phyloP scores from a whole-genome alignment of 2,888 invertebrate genomes.

The Mesorhabditis spiculigera region DNA sequence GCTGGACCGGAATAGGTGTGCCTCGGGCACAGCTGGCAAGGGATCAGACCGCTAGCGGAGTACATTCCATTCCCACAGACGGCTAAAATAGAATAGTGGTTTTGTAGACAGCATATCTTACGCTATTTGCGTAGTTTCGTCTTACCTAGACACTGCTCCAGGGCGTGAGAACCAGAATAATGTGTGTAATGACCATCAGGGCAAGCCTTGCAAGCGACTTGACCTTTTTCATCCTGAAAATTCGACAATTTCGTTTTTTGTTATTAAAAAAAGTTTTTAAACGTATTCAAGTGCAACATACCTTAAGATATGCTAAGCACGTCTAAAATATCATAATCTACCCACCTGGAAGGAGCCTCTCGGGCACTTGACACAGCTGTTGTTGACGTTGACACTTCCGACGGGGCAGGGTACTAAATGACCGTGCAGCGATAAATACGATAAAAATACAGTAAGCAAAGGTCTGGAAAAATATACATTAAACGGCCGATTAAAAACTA shows the following conservation, averaged over 20 bases:
- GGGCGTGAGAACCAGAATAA: conserved; percentile 75
- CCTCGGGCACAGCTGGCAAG: conserved; percentile 87
- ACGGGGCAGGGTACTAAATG: conserved; percentile 85
- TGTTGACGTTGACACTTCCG: conserved; percentile 87
- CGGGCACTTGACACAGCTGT: conserved; percentile 80
- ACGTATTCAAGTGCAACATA: neutral
- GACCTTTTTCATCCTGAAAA: conserved; percentile 59
- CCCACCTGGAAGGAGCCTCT: conserved; percentile 76
- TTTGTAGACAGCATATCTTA: neutral
- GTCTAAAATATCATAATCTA: conserved; percentile 67
- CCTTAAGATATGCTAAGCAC: conserved; percentile 45
- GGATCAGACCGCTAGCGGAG: conserved; percentile 87
- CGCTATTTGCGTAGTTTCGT: conserved; percentile 7
- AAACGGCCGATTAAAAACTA: neutral
- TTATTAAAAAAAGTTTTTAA: neutral
- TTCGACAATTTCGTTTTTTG: neutral
- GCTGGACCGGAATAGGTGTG: conserved; percentile 72
- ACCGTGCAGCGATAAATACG: neutral
- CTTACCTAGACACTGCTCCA: conserved; percentile 41
- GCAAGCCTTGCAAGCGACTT: conserved; percentile 85
- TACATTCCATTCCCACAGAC: conserved; percentile 94
- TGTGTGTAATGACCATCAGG: conserved; percentile 79
- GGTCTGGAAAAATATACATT: neutral
- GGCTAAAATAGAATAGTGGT: conserved; percentile 60
- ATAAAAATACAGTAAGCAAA: neutral